Evolutionary conservation across 2,113 vertebrate species (phyloP), one percentile per base, ranked within the genome.

Genomic region (Clarias batrachus): DNA sequence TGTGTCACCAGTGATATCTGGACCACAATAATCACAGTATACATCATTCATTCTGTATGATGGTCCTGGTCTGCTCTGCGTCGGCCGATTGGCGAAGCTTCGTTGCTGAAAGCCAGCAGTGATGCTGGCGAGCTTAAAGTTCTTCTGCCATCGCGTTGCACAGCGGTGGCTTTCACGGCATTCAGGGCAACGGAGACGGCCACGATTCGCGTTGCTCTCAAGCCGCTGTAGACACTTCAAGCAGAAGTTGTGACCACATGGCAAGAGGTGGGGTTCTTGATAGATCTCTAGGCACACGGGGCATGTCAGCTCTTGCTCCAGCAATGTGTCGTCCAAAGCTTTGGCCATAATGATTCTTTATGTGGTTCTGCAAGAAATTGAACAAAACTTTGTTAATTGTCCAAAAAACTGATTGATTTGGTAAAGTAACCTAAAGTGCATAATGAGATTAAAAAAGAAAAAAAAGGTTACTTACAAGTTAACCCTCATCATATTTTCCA

Each of bases 161-260:
- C 89, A 87, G 0, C 87, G 84, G 86, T 94, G 92, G 71, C 84
- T 92, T 54, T 93, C 88, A 1, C 95, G 92, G 89, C 95, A 96
- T 88, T 95, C 95, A 0, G 95, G 95, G 83, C 95, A 96, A 23
- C 91, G 90, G 86, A 95, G 86, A 17, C 88, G 91, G 0, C 92
- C 92, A 0, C 85, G 87, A 4, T 91, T 92, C 0, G 92, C 88
- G 7, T 91, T 92, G 0, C 87, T 86, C 81, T 91, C 92, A 2
- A 95, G 85, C 17, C 91, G 89, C 48, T 91, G 88, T 4, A 96
- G 91, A 87, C 95, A 96, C 9, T n/a, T 63, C 78, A 94, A 91
- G 56, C 95, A 96, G 90, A 95, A 94, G 92, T 92, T 95, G 91
- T 96, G 95, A 1, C 94, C 94, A 0, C 94, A 95, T 0, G 93